Percentiles rank a stretch among this genome's conserved stretches.
Evolutionary conservation across 37 sponge, comb jelly and placozoan species (phyloP).

Genomic region (Diacarnus erythraeanus): DNA sequence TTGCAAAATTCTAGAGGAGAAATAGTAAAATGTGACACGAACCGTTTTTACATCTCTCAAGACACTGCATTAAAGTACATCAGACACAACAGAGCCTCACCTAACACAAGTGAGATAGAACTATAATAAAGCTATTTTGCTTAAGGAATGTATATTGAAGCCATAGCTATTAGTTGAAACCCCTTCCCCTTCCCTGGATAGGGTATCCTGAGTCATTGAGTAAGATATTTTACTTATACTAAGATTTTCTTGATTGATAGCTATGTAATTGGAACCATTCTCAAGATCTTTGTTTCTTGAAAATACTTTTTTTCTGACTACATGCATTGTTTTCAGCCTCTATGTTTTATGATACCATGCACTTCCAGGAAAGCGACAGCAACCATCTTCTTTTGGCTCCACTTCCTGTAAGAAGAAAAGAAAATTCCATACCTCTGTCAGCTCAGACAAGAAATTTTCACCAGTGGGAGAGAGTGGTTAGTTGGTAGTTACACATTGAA

Average conservation of each 20-base stretch:
- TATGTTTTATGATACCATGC: too few relatives aligned
- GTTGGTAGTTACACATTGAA: too few relatives aligned
- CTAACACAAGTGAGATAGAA: neutral
- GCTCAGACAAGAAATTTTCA: neutral
- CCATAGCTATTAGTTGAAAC: too few relatives aligned
- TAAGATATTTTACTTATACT: too few relatives aligned
- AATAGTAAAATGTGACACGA: neutral
- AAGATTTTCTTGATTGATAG: too few relatives aligned
- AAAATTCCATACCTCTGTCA: neutral
- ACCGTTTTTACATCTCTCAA: constrained; percentile 7
- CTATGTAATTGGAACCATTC: too few relatives aligned
- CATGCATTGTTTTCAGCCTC: too few relatives aligned
- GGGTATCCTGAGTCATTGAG: too few relatives aligned
- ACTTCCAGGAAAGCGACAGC: neutral
- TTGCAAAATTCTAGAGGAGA: neutral
- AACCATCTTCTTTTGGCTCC: neutral
- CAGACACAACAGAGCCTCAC: neutral
- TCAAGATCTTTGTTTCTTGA: too few relatives aligned
- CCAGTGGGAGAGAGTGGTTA: neutral
- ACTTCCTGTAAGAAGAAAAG: neutral
- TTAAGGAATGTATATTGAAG: too few relatives aligned
- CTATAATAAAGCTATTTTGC: neutral
- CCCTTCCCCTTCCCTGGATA: too few relatives aligned
- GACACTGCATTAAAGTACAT: constrained; percentile 9
- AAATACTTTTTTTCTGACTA: too few relatives aligned